These are phyloP conservation scores for Periophthalmodon schlosseri DNA, from an alignment of 2,113 vertebrate genomes.

Conservation along the genomic window DNA sequence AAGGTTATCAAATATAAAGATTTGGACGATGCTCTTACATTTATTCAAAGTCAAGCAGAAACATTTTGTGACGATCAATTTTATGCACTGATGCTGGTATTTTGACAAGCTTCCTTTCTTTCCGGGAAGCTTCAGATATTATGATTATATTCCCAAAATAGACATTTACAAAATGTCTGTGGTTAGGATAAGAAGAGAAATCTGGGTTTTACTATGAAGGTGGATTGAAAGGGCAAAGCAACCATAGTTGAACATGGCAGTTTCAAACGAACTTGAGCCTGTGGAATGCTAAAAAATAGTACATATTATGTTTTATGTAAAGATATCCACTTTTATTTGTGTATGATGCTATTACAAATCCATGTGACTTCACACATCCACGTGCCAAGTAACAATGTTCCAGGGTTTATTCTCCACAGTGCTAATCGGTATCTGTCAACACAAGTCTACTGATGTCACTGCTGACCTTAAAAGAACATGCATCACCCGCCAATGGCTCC, in stretches of 20 bases:
- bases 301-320: too few species aligned
- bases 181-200: background rate
- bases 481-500: background rate
- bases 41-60: slow-evolving; percentile 9
- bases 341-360: background rate
- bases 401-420: slow-evolving; percentile 18
- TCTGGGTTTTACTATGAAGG: background rate
- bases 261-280: background rate
- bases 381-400: background rate
- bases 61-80: slow-evolving; percentile 1
- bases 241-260: background rate
- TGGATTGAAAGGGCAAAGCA: background rate
- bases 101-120: background rate
- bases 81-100: background rate
- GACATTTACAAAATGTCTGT: background rate
- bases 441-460: slow-evolving; percentile 10
- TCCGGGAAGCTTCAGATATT: background rate
- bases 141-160: background rate
- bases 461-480: slow-evolving; percentile 15
- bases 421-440: background rate
- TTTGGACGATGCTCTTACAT: slow-evolving; percentile 10
- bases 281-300: background rate
- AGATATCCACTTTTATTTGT: too few species aligned
- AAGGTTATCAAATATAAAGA: slow-evolving; percentile 10
- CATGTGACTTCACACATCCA: slow-evolving; percentile 14